Conservation (phyloP, 2,888 invertebrate species). For the Salticus scenicus region DNA sequence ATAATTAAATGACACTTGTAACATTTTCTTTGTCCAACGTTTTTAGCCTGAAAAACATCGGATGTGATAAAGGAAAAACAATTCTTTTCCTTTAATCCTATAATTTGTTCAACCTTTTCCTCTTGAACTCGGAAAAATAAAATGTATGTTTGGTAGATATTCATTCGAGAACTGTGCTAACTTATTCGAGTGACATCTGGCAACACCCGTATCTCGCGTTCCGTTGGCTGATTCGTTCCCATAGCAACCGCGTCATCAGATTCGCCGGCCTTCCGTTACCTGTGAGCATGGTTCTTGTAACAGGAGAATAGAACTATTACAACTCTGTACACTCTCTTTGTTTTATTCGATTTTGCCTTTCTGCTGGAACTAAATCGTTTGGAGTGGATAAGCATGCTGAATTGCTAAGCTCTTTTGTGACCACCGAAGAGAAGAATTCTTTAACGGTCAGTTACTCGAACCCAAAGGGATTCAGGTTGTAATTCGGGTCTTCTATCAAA, state of each 20-base stretch:
- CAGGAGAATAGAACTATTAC: not conserved
- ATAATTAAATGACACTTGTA: too few relatives aligned
- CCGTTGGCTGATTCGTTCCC: not conserved
- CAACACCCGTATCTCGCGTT: constrained; percentile 1
- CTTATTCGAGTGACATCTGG: not conserved
- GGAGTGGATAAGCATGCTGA: not conserved
- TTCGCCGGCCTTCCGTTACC: not conserved
- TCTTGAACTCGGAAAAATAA: too few relatives aligned
- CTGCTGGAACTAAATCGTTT: constrained; percentile 6
- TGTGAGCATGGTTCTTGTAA: not conserved
- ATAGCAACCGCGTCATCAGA: constrained; percentile 1
- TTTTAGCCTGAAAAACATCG: too few relatives aligned
- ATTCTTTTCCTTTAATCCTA: not conserved
- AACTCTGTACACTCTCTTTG: not conserved
- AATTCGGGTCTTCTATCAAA: not conserved
- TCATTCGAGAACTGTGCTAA: too few relatives aligned
- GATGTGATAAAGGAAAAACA: too few relatives aligned
- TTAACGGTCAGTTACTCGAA: constrained; percentile 4
- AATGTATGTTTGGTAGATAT: too few relatives aligned
- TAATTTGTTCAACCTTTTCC: not conserved
- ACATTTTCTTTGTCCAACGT: too few relatives aligned
- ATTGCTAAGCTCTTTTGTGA: not conserved
- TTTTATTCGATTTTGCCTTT: not conserved
- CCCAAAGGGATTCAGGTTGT: not conserved
- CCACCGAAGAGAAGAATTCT: not conserved